Percentiles rank a stretch among this genome's conserved stretches.
Conservation (phyloP, 2,888 invertebrate genomes). For the Thecocarcelia acutangulata region DNA sequence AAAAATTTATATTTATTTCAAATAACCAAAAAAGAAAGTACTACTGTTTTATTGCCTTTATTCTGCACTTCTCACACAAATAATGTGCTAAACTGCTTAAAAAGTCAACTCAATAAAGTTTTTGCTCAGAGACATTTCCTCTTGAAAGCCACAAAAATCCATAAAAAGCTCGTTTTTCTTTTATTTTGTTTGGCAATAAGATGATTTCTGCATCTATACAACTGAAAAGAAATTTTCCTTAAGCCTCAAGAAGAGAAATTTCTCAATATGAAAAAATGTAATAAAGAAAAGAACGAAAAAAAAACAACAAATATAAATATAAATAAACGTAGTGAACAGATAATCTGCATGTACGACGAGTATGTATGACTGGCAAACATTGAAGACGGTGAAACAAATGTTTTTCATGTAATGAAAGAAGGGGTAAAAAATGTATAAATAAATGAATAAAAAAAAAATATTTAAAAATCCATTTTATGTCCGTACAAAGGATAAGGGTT, state of each 20-base stretch:
- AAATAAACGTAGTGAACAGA: constrained; percentile 15
- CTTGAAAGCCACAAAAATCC: constrained; percentile 23
- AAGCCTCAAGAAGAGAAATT: constrained; percentile 29
- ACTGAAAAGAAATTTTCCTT: constrained; percentile 31
- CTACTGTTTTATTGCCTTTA: constrained; percentile 14
- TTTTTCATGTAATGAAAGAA: too few species aligned
- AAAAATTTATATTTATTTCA: not conserved
- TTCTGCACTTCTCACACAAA: constrained; percentile 30
- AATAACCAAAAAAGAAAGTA: not conserved
- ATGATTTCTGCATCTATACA: too few species aligned
- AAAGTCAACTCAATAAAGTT: constrained; percentile 43
- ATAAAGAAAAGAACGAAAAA: constrained; percentile 30
- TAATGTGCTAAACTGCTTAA: constrained; percentile 41
- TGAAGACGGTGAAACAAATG: too few species aligned
- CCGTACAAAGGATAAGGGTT: constrained; percentile 46
- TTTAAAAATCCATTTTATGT: constrained; percentile 56
- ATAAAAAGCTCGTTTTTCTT: constrained; percentile 32
- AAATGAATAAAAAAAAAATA: constrained; percentile 17
- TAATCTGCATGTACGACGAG: constrained; percentile 37
- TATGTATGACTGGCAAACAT: not conserved
- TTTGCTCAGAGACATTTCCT: constrained; percentile 12
- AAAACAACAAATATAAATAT: not conserved
- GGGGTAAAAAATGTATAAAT: not conserved
- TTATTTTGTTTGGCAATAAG: not conserved
- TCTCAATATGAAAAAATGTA: constrained; percentile 25